Conservation (phyloP, 37 sponge, comb jelly and placozoan species). For the Oscarella lobularis region DNA sequence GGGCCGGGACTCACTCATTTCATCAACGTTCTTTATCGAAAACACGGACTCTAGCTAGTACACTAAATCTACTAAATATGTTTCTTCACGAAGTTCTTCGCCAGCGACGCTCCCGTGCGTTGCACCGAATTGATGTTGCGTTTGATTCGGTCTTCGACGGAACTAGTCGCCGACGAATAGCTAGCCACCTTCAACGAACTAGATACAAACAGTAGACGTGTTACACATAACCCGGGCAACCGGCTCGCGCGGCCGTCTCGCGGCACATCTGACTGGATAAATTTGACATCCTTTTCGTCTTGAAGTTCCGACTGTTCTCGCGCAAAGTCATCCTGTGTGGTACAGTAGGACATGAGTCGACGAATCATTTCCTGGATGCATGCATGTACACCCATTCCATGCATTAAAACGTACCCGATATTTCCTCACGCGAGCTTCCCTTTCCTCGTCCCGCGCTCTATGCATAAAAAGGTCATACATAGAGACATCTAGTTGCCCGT, state of each 20-base stretch:
- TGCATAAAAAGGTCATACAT: background rate
- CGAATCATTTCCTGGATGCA: background rate
- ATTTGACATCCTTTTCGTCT: no score
- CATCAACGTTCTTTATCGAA: no score
- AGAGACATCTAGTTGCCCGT: background rate
- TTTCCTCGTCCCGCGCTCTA: slow-evolving; percentile 30
- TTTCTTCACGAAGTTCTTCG: slow-evolving; percentile 33
- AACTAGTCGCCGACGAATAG: slow-evolving; percentile 35
- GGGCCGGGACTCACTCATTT: no score
- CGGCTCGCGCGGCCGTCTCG: no score
- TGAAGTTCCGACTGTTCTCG: no score
- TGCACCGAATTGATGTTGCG: slow-evolving; percentile 57
- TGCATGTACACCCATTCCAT: background rate
- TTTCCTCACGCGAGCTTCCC: slow-evolving; percentile 35
- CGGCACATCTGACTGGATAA: no score
- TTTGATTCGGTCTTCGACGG: slow-evolving; percentile 58
- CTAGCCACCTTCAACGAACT: slow-evolving; percentile 24
- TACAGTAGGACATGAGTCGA: background rate
- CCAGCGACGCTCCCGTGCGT: slow-evolving; percentile 47
- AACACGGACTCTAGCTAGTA: no score
- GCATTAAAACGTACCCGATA: background rate
- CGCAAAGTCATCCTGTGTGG: no score
- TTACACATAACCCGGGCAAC: no score
- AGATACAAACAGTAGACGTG: no score
- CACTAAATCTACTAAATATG: no score